Conservation (phyloP, 2,113 vertebrate species). For the Hemichromis elongatus region DNA sequence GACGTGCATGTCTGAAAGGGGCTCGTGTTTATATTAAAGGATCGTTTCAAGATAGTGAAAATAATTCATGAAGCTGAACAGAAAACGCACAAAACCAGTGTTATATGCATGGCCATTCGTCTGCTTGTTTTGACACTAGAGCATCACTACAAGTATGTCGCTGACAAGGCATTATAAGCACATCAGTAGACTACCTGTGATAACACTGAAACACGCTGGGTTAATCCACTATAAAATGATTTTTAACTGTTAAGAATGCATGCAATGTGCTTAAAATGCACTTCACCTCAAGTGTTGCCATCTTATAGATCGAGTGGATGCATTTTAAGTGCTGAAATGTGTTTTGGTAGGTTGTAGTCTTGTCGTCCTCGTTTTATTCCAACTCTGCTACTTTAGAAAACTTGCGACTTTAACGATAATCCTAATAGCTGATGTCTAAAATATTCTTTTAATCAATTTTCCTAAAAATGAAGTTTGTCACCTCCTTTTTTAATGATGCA, state of each 20-base stretch:
- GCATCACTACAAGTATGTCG: not conserved
- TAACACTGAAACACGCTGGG: not conserved
- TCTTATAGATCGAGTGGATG: not conserved
- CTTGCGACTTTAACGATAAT: not conserved
- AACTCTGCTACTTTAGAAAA: not conserved
- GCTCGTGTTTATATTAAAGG: not conserved
- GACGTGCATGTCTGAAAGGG: not conserved
- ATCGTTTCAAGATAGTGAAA: not conserved
- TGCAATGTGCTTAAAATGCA: slow-evolving; percentile 26
- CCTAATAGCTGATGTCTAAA: not conserved
- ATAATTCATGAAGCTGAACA: not conserved
- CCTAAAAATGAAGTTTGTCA: not conserved
- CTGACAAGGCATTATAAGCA: slow-evolving; percentile 11
- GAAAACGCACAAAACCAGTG: not conserved
- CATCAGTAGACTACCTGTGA: not conserved
- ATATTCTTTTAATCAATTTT: slow-evolving; percentile 11
- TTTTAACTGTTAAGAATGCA: not conserved
- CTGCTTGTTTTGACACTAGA: not conserved
- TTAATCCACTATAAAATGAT: not conserved
- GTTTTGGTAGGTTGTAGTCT: not conserved
- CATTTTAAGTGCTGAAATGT: not conserved
- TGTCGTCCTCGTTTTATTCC: not conserved
- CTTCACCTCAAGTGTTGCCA: not conserved
- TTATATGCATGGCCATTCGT: not conserved
- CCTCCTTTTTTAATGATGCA: slow-evolving; percentile 15